phyloP scores from a whole-genome alignment of 2,113 vertebrate genomes.

The Marmota monax region DNA sequence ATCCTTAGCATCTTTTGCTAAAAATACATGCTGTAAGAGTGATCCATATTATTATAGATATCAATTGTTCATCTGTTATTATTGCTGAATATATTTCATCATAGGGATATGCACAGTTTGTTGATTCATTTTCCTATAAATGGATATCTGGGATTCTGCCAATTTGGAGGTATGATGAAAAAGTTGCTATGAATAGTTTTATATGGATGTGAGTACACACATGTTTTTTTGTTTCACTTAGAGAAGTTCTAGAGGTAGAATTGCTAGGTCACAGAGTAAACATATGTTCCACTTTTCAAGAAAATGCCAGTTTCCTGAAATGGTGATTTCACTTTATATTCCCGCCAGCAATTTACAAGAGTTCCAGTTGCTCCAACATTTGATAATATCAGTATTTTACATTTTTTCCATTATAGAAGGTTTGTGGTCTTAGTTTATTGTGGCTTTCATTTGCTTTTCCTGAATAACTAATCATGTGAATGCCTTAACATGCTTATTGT shows the following conservation, averaged over 20 bases:
- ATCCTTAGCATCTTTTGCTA: not conserved
- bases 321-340: not conserved
- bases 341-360: not conserved
- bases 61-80: not conserved
- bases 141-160: not conserved
- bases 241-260: not conserved
- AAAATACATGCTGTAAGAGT: not conserved
- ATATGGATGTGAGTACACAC: not conserved
- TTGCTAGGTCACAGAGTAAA: not conserved
- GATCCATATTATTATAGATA: not conserved
- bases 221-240: constrained; percentile 18
- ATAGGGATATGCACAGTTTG: not conserved
- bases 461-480: not conserved
- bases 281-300: not conserved
- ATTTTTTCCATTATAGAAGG: not conserved
- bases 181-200: not conserved
- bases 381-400: not conserved
- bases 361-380: not conserved
- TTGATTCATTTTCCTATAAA: not conserved
- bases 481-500: not conserved
- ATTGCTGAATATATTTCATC: not conserved
- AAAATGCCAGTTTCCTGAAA: not conserved
- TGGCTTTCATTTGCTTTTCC: constrained; percentile 8
- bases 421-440: not conserved
- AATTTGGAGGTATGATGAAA: not conserved